Evolutionary conservation across 2,113 vertebrate species (phyloP).

Genomic region (Pomatostomus ruficeps): DNA sequence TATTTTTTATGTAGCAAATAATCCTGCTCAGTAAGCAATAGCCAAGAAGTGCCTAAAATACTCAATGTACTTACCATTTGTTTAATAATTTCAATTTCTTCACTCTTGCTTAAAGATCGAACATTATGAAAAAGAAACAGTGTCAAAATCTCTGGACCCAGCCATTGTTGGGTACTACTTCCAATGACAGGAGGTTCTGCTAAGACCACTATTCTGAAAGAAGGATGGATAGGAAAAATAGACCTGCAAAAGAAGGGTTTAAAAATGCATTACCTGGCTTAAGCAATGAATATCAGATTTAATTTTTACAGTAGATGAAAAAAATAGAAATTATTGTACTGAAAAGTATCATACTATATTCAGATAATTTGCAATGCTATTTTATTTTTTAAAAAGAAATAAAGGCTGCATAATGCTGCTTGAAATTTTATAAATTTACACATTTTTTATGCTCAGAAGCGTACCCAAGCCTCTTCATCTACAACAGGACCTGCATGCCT

Average conservation of each 20-base stretch:
- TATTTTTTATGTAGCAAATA: background rate
- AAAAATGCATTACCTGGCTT: background rate
- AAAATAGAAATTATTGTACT: background rate
- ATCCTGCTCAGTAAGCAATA: background rate
- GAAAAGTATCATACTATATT: background rate
- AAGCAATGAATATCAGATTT: background rate
- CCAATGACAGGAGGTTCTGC: slow-evolving; percentile 88
- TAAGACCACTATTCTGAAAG: slow-evolving; percentile 90
- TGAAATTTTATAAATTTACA: background rate
- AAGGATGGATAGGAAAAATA: slow-evolving; percentile 88
- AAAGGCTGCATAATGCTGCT: background rate
- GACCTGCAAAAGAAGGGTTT: slow-evolving; percentile 68
- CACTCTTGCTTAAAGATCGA: slow-evolving; percentile 77
- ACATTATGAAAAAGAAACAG: slow-evolving; percentile 92
- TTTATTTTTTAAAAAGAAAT: background rate
- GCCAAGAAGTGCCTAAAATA: background rate
- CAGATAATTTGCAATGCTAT: background rate
- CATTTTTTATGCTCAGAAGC: background rate
- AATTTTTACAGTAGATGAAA: background rate
- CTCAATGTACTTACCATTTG: slow-evolving; percentile 77
- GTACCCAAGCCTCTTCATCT: background rate
- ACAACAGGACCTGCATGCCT: background rate
- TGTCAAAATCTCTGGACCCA: slow-evolving; percentile 90
- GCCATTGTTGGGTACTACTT: slow-evolving; percentile 86
- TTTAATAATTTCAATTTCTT: slow-evolving; percentile 85